Conservation (phyloP, 2,888 invertebrate species). For the Stegophylla sp. region DNA sequence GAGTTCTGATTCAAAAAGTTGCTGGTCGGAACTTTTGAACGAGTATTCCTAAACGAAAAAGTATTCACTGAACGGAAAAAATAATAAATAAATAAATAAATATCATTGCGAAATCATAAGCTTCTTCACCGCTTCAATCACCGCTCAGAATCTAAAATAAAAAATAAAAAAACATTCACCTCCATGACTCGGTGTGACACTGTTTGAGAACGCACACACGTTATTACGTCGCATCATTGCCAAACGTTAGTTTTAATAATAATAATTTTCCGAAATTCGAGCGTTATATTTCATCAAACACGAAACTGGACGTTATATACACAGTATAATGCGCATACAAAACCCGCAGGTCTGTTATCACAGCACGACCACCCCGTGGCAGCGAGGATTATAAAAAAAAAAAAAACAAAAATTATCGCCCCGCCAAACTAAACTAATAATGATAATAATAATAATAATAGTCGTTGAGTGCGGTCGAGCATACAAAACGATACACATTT, state of each 20-base stretch:
- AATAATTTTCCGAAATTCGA: not conserved
- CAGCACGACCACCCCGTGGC: not conserved
- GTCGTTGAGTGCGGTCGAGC: not conserved
- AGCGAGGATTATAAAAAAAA: not conserved
- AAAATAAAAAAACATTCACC: too few species aligned
- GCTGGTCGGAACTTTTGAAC: too few species aligned
- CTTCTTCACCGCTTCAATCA: too few species aligned
- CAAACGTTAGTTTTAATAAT: too few species aligned
- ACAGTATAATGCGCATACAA: not conserved
- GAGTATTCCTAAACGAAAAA: too few species aligned
- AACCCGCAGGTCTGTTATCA: not conserved
- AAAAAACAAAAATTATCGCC: not conserved
- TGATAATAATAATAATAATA: too few species aligned
- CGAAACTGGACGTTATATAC: not conserved
- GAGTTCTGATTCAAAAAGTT: too few species aligned
- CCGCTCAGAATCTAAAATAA: too few species aligned
- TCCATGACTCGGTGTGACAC: not conserved
- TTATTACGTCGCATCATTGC: not conserved
- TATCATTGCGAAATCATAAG: too few species aligned
- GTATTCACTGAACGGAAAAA: too few species aligned
- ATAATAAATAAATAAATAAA: too few species aligned
- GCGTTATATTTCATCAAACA: not conserved
- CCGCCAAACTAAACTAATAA: not conserved
- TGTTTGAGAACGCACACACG: not conserved
- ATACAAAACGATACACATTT: conserved; percentile 17